Base-by-base conservation (phyloP, 1,140 invertebrate genomes). In the Apis dorsata region DNA sequence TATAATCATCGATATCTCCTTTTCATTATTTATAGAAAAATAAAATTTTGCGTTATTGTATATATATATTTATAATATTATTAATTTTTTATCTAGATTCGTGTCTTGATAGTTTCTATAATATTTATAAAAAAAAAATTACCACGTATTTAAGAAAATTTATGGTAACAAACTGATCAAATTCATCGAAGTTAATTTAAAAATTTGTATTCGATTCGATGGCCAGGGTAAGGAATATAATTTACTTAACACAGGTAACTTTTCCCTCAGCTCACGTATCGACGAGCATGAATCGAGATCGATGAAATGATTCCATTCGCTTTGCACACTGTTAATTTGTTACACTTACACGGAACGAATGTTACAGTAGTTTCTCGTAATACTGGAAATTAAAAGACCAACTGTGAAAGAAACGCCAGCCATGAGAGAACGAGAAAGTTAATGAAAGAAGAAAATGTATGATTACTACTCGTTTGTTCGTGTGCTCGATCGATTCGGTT, bases 381-480 rank as follows among this genome's bases (percentile, higher is more conserved):
- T 24, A 65, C 53, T 51, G 44, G 62, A 77, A 53, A 24, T 53
- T 19, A 77, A 66, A 65, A 12, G 53, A 7, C 7, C n/a, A 53
- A 15, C 59, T 60, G 59, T 13, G 17, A 59, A 44, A 34, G 51
- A 51, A 49, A 49, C 10, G 21, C 19, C 60, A 17, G 72, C 72
- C 21, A 19, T 11, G 57, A 5, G 53, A 11, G 59, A 21, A 60
- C 34, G 72, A 62, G 57, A 62, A 60, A 60, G 59, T 62, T 60
- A 49, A 49, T n/a, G 73, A 60, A 75, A 49, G 73, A 75, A 59
- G 59, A 60, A 55, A 74, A 65, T 62, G 21, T 59, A 75, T 51
- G 73, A 75, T 75, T 75, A 63, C 59, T 3, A n/a, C 44, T 53
- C 57, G 62, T 74, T 34, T 24, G 28, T 21, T 62, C 13, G 55